Evolutionary conservation across 2,113 vertebrate genomes (phyloP).

Genomic region (Brachypodius melanocephalos): DNA sequence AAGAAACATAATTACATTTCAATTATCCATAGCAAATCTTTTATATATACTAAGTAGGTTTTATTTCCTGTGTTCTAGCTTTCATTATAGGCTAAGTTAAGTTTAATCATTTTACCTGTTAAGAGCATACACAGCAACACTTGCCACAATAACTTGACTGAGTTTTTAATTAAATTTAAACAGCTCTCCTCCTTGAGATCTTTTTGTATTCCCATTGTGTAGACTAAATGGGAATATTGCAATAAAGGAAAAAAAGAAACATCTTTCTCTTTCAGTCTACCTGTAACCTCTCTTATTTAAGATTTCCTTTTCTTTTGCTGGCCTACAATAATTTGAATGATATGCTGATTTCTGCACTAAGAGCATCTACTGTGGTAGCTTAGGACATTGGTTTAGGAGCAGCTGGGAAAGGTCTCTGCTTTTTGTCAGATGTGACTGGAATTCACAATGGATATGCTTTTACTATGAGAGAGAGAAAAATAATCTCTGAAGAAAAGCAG

Average conservation of each 20-base stretch:
- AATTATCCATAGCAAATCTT: not conserved
- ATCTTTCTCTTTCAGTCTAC: not conserved
- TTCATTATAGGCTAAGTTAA: not conserved
- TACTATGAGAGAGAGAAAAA: not conserved
- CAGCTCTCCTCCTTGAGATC: not conserved
- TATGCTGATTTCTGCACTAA: not conserved
- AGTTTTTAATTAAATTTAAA: not conserved
- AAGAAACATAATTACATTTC: not conserved
- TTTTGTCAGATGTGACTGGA: not conserved
- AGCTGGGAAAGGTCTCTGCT: not conserved
- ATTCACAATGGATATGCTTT: not conserved
- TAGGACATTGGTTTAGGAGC: not conserved
- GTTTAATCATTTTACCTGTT: not conserved
- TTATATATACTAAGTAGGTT: not conserved
- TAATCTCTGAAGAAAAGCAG: not conserved
- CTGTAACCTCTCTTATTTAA: not conserved
- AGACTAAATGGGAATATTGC: not conserved
- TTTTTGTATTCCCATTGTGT: not conserved
- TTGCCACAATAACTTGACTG: not conserved
- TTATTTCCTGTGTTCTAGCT: not conserved
- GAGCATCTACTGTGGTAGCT: accelerated
- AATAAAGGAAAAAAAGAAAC: not conserved
- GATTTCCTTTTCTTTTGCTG: accelerated
- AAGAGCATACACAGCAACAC: not conserved
- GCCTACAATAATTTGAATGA: not conserved